Percentiles rank a stretch among this genome's conserved stretches.
Evolutionary conservation across 2,797 vertebrate species (phyloP).

Genomic region (Amblyopsis hoosieri): DNA sequence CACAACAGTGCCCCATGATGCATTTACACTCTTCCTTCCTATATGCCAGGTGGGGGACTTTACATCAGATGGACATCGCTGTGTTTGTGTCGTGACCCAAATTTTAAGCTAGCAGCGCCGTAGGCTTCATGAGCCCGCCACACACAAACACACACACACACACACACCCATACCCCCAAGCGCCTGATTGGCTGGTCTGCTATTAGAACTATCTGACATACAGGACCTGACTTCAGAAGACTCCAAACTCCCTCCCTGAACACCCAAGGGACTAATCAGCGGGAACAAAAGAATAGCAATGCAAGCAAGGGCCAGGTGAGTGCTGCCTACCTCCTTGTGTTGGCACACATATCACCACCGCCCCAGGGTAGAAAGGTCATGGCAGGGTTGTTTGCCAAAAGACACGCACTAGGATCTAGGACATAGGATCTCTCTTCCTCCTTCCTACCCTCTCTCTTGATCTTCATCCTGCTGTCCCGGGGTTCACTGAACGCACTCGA

Average conservation of each 20-base stretch:
- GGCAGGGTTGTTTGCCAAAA: slow-evolving; percentile 21
- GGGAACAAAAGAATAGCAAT: slow-evolving; percentile 10
- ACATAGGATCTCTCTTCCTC: slow-evolving; percentile 38
- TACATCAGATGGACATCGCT: neutral
- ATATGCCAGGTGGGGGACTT: neutral
- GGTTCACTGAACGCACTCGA: slow-evolving; percentile 39
- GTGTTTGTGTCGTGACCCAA: neutral
- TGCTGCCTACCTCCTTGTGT: neutral
- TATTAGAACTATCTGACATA: neutral
- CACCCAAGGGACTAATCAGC: slow-evolving; percentile 7
- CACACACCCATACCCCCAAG: neutral
- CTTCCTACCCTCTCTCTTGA: slow-evolving; percentile 1
- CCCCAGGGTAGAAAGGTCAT: neutral
- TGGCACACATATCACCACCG: slow-evolving; percentile 16
- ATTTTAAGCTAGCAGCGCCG: neutral
- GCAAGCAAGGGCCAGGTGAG: slow-evolving; percentile 9
- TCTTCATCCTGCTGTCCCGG: slow-evolving; percentile 15
- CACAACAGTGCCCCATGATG: neutral
- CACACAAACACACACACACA: too few relatives aligned
- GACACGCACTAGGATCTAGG: slow-evolving; percentile 3
- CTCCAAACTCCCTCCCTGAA: neutral
- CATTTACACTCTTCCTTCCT: neutral
- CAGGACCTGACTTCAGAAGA: neutral
- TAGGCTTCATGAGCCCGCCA: neutral
- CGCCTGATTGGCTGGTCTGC: neutral